Evolutionary conservation across 2,113 vertebrate species (phyloP).

Genomic region (Hylia prasina): DNA sequence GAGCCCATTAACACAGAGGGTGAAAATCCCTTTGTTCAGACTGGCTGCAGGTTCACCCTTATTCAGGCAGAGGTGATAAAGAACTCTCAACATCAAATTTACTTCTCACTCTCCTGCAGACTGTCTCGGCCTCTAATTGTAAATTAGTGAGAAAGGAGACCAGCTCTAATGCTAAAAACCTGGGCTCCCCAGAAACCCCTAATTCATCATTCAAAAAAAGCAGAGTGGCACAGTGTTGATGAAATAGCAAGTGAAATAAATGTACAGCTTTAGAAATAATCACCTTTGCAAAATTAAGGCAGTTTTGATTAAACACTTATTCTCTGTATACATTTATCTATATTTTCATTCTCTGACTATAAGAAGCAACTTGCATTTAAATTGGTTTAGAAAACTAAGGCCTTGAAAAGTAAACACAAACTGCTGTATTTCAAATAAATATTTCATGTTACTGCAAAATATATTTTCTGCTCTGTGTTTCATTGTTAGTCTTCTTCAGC

Average conservation of each 20-base stretch:
- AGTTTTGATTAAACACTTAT: background rate
- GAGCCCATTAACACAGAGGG: background rate
- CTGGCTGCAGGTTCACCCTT: background rate
- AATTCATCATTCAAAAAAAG: background rate
- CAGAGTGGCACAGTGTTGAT: no score
- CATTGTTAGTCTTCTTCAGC: background rate
- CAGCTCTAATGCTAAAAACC: background rate
- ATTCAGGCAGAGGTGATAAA: background rate
- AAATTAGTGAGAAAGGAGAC: background rate
- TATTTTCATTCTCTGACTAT: background rate
- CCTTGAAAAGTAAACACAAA: background rate
- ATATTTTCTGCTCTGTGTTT: background rate
- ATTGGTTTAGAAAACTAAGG: background rate
- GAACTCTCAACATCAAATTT: background rate
- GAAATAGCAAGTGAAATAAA: background rate
- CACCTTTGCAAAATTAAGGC: background rate
- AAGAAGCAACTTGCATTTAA: background rate
- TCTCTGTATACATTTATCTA: background rate
- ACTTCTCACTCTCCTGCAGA: background rate
- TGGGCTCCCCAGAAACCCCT: background rate
- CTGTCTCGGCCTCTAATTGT: background rate
- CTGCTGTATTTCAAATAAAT: background rate
- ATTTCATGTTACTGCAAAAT: background rate
- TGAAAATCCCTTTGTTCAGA: background rate
- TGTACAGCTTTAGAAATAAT: background rate